A percentile compares a stretch with the other conserved stretches of the same genome.
phyloP scores from a whole-genome alignment of 2,888 invertebrate species.

The Campaea margaritaria region DNA sequence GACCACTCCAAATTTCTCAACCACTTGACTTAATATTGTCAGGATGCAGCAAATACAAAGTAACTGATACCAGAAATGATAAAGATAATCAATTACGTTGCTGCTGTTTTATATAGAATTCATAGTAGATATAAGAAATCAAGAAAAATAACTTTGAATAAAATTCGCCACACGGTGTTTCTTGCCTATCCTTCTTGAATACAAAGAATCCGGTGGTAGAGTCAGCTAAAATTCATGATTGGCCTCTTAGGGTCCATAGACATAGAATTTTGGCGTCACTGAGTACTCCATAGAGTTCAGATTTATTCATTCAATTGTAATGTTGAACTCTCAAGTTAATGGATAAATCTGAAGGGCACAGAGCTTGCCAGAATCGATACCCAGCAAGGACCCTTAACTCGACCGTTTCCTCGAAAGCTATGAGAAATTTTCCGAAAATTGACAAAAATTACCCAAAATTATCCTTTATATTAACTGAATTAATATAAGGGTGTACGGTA shows the following conservation, averaged over 20 bases:
- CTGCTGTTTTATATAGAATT: conserved; percentile 7
- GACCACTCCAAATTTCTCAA: conserved; percentile 19
- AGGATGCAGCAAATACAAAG: conserved; percentile 24
- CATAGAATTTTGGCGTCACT: too few relatives aligned
- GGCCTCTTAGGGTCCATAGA: too few relatives aligned
- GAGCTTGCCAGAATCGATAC: conserved; percentile 33
- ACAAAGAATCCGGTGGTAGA: too few relatives aligned
- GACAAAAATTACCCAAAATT: too few relatives aligned
- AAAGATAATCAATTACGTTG: not conserved
- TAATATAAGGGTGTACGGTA: too few relatives aligned
- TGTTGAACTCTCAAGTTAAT: not conserved
- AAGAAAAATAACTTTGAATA: too few relatives aligned
- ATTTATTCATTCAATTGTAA: not conserved
- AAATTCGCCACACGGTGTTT: too few relatives aligned
- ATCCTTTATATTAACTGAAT: too few relatives aligned
- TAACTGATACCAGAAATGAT: conserved; percentile 5
- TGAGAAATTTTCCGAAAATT: not conserved
- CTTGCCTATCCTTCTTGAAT: too few relatives aligned
- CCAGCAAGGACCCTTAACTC: conserved; percentile 14
- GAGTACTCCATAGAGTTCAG: not conserved
- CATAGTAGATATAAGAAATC: not conserved
- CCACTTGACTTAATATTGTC: conserved; percentile 15
- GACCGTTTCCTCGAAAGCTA: not conserved
- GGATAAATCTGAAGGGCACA: conserved; percentile 4
- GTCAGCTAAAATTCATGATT: too few relatives aligned